Conservation (phyloP, 2,888 invertebrate genomes). For the Apamea crenata region DNA sequence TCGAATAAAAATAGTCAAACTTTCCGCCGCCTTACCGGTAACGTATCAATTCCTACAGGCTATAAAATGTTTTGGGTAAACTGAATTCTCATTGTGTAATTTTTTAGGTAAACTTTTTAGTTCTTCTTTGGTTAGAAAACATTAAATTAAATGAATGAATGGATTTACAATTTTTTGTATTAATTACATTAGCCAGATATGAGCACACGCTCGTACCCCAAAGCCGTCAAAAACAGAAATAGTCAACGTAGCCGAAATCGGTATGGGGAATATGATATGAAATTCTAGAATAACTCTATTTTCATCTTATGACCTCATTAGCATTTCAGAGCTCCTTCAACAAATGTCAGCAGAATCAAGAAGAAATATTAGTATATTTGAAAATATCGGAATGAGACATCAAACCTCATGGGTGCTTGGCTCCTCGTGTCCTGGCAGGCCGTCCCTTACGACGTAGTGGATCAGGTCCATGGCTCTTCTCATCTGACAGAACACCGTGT, state of each 20-base stretch:
- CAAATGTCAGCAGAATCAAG: not conserved
- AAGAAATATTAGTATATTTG: conserved; percentile 8
- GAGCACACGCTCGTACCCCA: not conserved
- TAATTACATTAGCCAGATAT: not conserved
- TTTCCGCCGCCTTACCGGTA: conserved; percentile 13
- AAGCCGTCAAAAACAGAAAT: not conserved
- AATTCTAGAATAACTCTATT: not conserved
- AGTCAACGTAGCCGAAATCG: not conserved
- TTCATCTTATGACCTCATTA: not conserved
- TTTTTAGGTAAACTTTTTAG: not conserved
- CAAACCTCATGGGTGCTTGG: conserved; percentile 85
- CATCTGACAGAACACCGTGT: conserved; percentile 99
- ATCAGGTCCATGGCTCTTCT: conserved; percentile 98
- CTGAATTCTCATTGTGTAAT: not conserved
- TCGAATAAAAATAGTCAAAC: conserved; percentile 32
- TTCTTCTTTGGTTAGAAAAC: not conserved
- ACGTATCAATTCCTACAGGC: conserved; percentile 4
- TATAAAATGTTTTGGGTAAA: conserved; percentile 17
- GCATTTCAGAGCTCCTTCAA: conserved; percentile 10
- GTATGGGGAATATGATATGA: not conserved
- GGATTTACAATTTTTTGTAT: not conserved
- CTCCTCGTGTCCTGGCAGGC: conserved; percentile 92
- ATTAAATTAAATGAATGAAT: not conserved
- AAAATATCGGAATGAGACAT: conserved; percentile 42
- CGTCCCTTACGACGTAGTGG: conserved; percentile 99